Evolutionary conservation across 2,888 invertebrate genomes (phyloP).

Genomic region (Melanargia galathea): DNA sequence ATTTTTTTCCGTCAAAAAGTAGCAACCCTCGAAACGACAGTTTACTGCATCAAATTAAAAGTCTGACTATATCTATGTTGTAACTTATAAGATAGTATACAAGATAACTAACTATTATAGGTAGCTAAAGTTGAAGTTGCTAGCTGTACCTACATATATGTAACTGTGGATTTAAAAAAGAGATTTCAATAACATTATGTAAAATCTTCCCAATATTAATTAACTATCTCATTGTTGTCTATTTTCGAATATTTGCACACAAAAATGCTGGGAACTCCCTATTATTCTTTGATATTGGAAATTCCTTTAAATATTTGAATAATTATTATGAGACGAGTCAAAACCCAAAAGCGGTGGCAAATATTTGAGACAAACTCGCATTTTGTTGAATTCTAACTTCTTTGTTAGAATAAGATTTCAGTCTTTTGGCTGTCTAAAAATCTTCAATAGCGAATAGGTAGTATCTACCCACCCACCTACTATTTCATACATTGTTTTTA

Average conservation of each 20-base stretch:
- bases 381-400: constrained; percentile 42
- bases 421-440: background rate
- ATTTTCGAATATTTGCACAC: constrained; percentile 20
- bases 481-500: no score
- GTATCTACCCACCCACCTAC: no score
- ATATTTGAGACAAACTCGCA: constrained; percentile 12
- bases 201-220: constrained; percentile 7
- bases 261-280: constrained; percentile 13
- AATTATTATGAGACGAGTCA: constrained; percentile 34
- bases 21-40: no score
- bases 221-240: constrained; percentile 16
- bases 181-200: constrained; percentile 8
- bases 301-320: constrained; percentile 43
- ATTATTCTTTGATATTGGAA: constrained; percentile 35
- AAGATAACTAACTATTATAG: no score
- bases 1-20: no score
- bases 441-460: background rate
- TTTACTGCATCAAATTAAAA: no score
- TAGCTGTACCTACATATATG: no score
- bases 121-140: no score
- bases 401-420: constrained; percentile 5
- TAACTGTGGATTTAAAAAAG: no score
- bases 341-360: constrained; percentile 12
- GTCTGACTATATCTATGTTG: no score
- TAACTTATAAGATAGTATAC: no score